Percentiles rank a stretch among this genome's conserved stretches.
Evolutionary conservation across 2,888 invertebrate genomes (phyloP).

Genomic region (Lissocephala sabroskyi): DNA sequence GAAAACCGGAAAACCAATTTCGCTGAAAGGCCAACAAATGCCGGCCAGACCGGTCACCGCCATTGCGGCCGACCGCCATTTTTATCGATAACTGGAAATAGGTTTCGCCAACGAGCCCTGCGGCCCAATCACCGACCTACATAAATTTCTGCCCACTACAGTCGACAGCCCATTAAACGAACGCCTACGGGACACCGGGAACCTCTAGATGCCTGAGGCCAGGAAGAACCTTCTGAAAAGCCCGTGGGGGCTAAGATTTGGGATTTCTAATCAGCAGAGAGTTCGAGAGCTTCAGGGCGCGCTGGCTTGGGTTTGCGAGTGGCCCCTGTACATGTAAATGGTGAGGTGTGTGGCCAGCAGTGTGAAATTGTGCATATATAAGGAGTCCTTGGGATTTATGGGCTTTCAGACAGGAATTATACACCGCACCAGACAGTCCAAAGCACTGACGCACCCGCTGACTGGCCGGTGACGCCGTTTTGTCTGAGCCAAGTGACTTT

Average conservation of each 20-base stretch:
- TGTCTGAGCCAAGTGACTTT: neutral
- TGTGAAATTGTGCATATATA: constrained; percentile 65
- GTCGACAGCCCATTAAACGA: too few species aligned
- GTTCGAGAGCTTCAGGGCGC: too few species aligned
- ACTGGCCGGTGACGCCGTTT: neutral
- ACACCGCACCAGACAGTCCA: constrained; percentile 36
- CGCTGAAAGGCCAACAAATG: constrained; percentile 42
- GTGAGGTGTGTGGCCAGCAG: neutral
- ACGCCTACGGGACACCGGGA: too few species aligned
- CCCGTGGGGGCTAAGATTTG: too few species aligned
- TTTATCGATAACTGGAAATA: constrained; percentile 40
- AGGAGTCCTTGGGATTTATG: constrained; percentile 58
- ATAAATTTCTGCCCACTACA: too few species aligned
- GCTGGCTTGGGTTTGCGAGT: too few species aligned
- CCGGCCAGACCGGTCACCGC: neutral
- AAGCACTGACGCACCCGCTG: too few species aligned
- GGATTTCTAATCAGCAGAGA: too few species aligned
- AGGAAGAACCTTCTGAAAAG: too few species aligned
- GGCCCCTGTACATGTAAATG: constrained; percentile 4
- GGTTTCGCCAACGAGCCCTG: neutral
- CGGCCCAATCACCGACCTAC: too few species aligned
- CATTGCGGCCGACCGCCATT: constrained; percentile 15
- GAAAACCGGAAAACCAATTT: constrained; percentile 44
- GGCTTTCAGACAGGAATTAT: constrained; percentile 62
- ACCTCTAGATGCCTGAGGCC: too few species aligned